Conservation (phyloP, 2,113 vertebrate species). For the Hydrolagus affinis region DNA sequence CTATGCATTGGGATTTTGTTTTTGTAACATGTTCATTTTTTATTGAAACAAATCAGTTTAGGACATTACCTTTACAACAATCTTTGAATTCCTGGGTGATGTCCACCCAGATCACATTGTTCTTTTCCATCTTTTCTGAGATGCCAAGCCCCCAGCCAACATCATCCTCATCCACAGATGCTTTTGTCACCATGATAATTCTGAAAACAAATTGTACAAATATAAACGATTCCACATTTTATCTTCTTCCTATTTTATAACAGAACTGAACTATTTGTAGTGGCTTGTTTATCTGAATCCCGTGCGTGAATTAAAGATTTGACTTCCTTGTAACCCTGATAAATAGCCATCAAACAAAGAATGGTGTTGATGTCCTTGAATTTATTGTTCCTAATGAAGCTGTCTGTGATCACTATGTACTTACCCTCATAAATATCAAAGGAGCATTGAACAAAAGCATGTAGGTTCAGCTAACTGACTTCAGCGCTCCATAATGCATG, state of each 20-base stretch:
- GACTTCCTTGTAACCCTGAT: not conserved
- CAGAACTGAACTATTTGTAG: not conserved
- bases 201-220: slow-evolving; percentile 35
- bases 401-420: too few relatives aligned
- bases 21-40: not conserved
- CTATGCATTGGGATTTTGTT: not conserved
- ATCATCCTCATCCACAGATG: slow-evolving; percentile 84
- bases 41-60: not conserved
- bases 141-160: slow-evolving; percentile 84
- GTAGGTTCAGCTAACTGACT: too few relatives aligned
- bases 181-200: slow-evolving; percentile 89
- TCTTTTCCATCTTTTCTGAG: slow-evolving; percentile 86
- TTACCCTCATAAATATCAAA: too few relatives aligned
- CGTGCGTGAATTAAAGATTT: not conserved
- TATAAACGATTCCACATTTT: not conserved
- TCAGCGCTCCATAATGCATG: too few relatives aligned
- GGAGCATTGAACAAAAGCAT: too few relatives aligned
- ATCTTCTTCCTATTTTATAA: not conserved
- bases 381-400: too few relatives aligned
- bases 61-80: slow-evolving; percentile 74
- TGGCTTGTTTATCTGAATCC: not conserved
- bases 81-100: slow-evolving; percentile 91
- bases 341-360: not conserved
- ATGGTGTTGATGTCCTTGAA: too few relatives aligned
- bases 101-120: slow-evolving; percentile 84